Base-by-base conservation (phyloP, 2,797 vertebrate genomes). In the Alca torda region DNA sequence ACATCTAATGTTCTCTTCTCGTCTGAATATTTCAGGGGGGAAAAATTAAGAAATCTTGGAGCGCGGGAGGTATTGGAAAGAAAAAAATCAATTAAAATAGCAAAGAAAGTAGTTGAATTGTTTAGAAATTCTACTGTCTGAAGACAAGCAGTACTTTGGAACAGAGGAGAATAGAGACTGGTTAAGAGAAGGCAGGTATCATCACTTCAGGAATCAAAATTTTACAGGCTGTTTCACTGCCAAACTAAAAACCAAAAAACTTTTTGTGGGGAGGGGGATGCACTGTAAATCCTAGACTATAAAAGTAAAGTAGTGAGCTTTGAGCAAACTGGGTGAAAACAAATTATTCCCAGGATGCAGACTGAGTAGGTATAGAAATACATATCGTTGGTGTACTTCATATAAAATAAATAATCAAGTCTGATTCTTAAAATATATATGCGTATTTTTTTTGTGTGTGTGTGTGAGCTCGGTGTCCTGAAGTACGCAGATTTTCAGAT, bases 31-130 rank as follows among this genome's bases (percentile, higher is more conserved):
- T 96, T 94, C 9, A 3, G 39, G 75, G 67, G 57, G 81, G 8
- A 0, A 4, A 4, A 63, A 80, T 83, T 68, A 90, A 73, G 73
- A 88, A 89, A n/a, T 93, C 81, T 61, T 87, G 4, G 19, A 33
- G 43, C 33, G 65, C 1, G 2, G 65, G 81, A 92, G 30, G 30
- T 87, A 39, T 15, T 77, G 80, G 48, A 60, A 64, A 69, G 68
- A 65, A 65, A 70, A 92, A 94, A 94, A 87, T 65, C 28, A 82
- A 46, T 91, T 84, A 51, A 92, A 89, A 94, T 78, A 56, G 43
- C 35, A 53, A 56, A 57, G 85, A 23, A 75, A 79, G n/a, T n/a
- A 45, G 64, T 88, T 86, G 82, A 53, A 24, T 46, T 76, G 54
- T 78, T 77, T 60, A 69, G 53, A n/a, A 94, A 81, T 75, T 80